These are phyloP conservation scores for Tachycineta bicolor DNA, from an alignment of 2,113 vertebrate genomes.

Conservation along the genomic window DNA sequence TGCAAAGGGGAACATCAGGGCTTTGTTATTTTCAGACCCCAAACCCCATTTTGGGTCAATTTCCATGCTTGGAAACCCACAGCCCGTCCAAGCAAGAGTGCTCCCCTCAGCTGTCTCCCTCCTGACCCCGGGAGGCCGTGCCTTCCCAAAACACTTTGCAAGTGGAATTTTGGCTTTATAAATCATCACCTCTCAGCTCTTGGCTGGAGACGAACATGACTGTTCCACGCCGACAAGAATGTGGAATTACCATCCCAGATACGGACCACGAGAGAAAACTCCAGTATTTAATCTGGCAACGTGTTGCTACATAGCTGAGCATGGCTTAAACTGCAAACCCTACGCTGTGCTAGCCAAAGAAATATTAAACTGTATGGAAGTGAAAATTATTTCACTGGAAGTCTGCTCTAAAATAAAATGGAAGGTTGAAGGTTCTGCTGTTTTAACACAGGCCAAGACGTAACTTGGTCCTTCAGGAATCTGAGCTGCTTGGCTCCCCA, in stretches of 20 bases:
- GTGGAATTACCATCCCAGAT: conserved; percentile 42
- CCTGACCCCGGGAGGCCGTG: background rate
- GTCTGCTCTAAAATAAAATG: background rate
- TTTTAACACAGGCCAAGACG: background rate
- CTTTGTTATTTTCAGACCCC: conserved; percentile 10
- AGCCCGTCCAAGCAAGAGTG: background rate
- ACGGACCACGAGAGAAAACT: background rate
- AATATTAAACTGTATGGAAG: conserved; percentile 4
- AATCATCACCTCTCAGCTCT: background rate
- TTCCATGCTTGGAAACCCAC: background rate
- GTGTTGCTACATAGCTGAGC: conserved; percentile 6
- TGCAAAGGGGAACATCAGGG: background rate
- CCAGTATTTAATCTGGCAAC: conserved; percentile 52
- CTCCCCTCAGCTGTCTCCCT: background rate
- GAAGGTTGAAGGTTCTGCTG: background rate
- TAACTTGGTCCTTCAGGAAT: background rate
- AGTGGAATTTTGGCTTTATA: conserved; percentile 60
- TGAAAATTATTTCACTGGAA: background rate
- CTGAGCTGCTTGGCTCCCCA: background rate
- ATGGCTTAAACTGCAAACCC: background rate
- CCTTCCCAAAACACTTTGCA: background rate
- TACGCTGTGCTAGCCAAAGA: background rate
- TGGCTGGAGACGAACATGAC: background rate
- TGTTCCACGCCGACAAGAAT: background rate
- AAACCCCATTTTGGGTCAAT: background rate